Evolutionary conservation across 2,113 vertebrate species (phyloP), one percentile per base, ranked within the genome.

Genomic region (Stictonetta naevosa): DNA sequence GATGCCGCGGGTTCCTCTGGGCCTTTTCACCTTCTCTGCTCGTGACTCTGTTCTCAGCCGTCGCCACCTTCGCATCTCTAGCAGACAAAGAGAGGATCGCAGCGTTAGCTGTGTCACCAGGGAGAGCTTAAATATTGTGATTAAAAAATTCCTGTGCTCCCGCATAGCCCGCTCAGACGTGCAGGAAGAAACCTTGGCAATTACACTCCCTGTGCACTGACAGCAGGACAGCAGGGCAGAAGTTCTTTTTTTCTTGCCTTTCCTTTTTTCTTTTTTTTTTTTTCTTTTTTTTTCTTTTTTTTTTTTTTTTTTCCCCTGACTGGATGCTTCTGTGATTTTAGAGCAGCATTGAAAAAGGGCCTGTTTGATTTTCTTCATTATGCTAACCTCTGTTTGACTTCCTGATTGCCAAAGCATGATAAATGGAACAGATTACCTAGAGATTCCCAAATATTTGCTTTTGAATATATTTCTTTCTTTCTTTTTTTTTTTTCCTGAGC

Each of bases 381-480:
- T 68, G 60, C 68, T 88, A 86, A 94, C 60, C 77, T 69, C 72
- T 69, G 76, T 78, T 96, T 96, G 90, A 66, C 88, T 53, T 77
- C 75, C 83, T 59, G 62, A 84, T 94, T 91, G 86, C 73, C 83
- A 82, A 93, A 93, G 60, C 55, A 42, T 56, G 73, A 92, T 81
- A 95, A 88, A 92, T 42, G 33, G 76, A 95, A 60, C 20, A 67
- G 76, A 88, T 92, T 88, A 81, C 77, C 77, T 62, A 48, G 66
- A 90, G 88, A 81, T 93, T 83, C 86, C 90, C 86, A 73, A 87
- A 92, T 87, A 79, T 94, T 84, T 95, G 74, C 83, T 86, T 93
- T 93, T 80, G 86, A 48, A 82, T 83, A 21, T 48, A 21, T 48
- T 10, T 48, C 4, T 40, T 10, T 40, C 8, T 40, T 10, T 40